Conservation (phyloP, 2,113 vertebrate species). For the Eidolon helvum region DNA sequence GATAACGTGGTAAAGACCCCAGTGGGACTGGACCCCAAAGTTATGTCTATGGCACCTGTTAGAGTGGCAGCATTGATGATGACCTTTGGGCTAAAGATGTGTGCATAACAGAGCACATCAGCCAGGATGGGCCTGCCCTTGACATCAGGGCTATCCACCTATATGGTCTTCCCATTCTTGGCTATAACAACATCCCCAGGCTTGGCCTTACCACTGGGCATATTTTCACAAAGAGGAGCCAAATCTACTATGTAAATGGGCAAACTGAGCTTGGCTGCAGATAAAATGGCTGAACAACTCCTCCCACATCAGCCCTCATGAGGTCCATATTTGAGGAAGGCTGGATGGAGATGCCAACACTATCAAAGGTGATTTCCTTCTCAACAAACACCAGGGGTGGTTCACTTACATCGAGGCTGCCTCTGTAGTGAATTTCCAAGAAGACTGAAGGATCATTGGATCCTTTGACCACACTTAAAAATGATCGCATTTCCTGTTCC, state of each 20-base stretch:
- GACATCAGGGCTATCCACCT: conserved; percentile 83
- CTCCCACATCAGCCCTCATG: conserved; percentile 98
- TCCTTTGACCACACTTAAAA: conserved; percentile 95
- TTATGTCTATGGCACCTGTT: conserved; percentile 95
- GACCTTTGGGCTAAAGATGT: too few species aligned
- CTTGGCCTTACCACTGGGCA: conserved; percentile 95
- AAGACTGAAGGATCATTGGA: conserved; percentile 96
- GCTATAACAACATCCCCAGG: conserved; percentile 96
- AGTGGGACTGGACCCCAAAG: conserved; percentile 94
- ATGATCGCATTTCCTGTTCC: conserved; percentile 94
- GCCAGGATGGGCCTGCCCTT: too few species aligned
- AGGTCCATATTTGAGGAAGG: conserved; percentile 94
- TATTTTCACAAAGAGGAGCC: conserved; percentile 97
- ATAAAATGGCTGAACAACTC: conserved; percentile 93
- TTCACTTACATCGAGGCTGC: conserved; percentile 81
- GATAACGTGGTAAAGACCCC: conserved; percentile 97
- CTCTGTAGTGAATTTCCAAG: conserved; percentile 94
- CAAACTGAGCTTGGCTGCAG: conserved; percentile 91
- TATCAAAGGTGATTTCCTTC: conserved; percentile 98
- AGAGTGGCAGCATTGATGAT: too few species aligned
- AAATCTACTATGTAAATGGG: conserved; percentile 94
- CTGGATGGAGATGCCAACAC: conserved; percentile 97
- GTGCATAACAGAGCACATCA: too few species aligned
- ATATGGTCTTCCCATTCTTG: conserved; percentile 98
- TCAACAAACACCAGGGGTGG: conserved; percentile 92